Conservation (phyloP, 2,888 invertebrate genomes). For the Apodemia duryi region DNA sequence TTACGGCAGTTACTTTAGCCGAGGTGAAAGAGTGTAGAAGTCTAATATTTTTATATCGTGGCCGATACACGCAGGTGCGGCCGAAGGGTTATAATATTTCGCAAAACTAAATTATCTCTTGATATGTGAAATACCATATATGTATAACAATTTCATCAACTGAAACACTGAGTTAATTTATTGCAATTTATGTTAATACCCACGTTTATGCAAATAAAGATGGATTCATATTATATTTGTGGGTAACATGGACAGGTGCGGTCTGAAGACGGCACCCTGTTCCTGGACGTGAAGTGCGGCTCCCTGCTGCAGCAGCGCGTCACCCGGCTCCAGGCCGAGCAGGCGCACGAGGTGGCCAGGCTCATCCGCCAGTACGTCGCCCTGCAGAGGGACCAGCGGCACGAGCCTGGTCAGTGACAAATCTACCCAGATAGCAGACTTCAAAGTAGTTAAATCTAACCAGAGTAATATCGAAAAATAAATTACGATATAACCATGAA, state of each 20-base stretch:
- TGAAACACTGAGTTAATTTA: too few species aligned
- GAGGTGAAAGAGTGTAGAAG: too few species aligned
- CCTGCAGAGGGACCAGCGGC: slow-evolving; percentile 77
- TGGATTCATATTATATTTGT: background rate
- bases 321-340: slow-evolving; percentile 96
- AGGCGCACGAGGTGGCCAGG: slow-evolving; percentile 97
- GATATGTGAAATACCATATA: too few species aligned
- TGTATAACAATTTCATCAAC: too few species aligned
- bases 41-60: too few species aligned
- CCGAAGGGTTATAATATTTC: background rate
- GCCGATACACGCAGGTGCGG: too few species aligned
- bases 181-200: background rate
- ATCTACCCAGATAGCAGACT: background rate
- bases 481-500: too few species aligned
- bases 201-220: background rate
- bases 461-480: too few species aligned
- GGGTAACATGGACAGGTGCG: slow-evolving; percentile 76
- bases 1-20: too few species aligned
- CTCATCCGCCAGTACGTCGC: slow-evolving; percentile 98
- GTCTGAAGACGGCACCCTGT: slow-evolving; percentile 94
- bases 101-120: too few species aligned
- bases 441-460: too few species aligned
- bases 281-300: slow-evolving; percentile 97
- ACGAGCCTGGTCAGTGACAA: slow-evolving; percentile 17
- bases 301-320: slow-evolving; percentile 97